Evolutionary conservation across 37 sponge, comb jelly and placozoan species (phyloP).

Genomic region (Crambe crambe): DNA sequence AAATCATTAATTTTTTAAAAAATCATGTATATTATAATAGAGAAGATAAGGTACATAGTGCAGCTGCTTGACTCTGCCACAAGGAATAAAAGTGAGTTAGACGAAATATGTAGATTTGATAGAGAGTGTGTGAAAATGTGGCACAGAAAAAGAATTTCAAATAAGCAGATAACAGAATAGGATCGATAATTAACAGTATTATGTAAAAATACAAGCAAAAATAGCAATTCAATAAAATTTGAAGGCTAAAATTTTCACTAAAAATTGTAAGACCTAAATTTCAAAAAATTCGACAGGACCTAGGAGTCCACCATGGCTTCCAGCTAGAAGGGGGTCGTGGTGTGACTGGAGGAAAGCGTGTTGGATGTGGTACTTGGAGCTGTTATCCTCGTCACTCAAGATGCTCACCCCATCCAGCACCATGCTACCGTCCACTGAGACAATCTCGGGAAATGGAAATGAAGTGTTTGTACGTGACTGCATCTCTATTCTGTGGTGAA

Average conservation of each 20-base stretch:
- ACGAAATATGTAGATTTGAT: too few relatives aligned
- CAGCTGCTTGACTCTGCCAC: too few relatives aligned
- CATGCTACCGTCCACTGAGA: slow-evolving; percentile 11
- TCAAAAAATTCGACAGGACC: neutral
- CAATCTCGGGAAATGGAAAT: slow-evolving; percentile 4
- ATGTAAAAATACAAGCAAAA: too few relatives aligned
- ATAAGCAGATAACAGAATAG: too few relatives aligned
- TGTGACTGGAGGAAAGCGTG: slow-evolving; percentile 6
- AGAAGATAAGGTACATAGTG: too few relatives aligned
- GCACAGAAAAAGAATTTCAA: too few relatives aligned
- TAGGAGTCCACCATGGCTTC: neutral
- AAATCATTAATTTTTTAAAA: too few relatives aligned
- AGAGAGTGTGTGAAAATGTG: too few relatives aligned
- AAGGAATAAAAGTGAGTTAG: too few relatives aligned
- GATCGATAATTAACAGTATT: too few relatives aligned
- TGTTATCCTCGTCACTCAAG: neutral
- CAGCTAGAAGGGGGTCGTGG: slow-evolving; percentile 20
- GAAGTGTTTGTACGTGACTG: neutral
- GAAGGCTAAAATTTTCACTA: neutral
- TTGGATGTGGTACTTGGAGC: neutral
- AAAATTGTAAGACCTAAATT: neutral
- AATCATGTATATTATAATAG: too few relatives aligned
- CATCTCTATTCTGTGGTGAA: neutral
- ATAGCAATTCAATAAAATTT: too few relatives aligned
- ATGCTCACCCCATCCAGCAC: slow-evolving; percentile 3